Base-by-base conservation (phyloP, 1,140 invertebrate genomes). In the Zaprionus nigranus region DNA sequence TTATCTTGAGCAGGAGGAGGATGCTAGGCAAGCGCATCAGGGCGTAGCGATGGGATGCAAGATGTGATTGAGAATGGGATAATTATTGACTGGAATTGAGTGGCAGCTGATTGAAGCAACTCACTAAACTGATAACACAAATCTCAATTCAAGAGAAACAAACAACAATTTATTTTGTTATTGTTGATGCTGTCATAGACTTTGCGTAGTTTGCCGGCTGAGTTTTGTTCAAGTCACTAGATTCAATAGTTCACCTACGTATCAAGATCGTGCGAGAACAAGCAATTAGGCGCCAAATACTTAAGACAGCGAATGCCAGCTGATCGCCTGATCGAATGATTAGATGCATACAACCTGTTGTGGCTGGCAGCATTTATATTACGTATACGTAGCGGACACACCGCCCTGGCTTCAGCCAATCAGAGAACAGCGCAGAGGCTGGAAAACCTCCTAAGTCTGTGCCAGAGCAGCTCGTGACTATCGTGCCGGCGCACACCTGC, bases 361-460 rank as follows among this genome's bases (percentile, higher is more conserved):
- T 17, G 28, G 17, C 11, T n/a, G 46, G 3, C 34, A 7, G 75
- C n/a, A 17, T 12, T 43, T 7, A 63, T 15, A 46, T 79, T 83
- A 75, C 62, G 64, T 83, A 82, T 79, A 75, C 76, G 72, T 15
- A 38, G 40, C 49, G 64, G 79, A 75, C 75, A 81, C 79, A 78
- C 69, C 74, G 63, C 63, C 60, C 28, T 11, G 43, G 40, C 56
- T 2, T 30, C 34, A 54, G 56, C 73, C 79, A 73, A 81, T 81
- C 46, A 46, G 26, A 46, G 57, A 13, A 9, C 22, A 17, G 36
- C 36, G 36, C 7, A 7, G 24, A 54, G 17, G 17, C n/a, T 54
- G 40, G 22, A 43, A 61, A 11, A 24, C n/a, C 40, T 9, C 6
- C 11, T 11, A 24, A 24, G 20, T 51, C 11, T 51, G 24, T 22